Percentiles rank a stretch among this genome's conserved stretches.
These are phyloP conservation scores for Vimba vimba DNA, from an alignment of 2,113 vertebrate species.

Conservation along the genomic window DNA sequence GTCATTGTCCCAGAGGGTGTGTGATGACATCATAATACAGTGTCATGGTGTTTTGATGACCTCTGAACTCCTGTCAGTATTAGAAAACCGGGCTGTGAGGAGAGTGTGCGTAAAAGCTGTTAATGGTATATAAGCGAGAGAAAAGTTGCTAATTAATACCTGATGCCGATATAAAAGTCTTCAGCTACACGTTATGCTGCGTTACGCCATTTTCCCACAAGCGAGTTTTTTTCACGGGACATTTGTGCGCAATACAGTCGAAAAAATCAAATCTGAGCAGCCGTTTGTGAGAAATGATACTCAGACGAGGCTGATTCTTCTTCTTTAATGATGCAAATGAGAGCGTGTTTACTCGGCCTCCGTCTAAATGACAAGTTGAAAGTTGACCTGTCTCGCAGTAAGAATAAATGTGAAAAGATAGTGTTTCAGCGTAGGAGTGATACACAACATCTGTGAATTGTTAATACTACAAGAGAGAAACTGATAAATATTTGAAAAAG, in stretches of 20 bases:
- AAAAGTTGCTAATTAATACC: constrained; percentile 3
- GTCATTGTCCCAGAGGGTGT: constrained; percentile 74
- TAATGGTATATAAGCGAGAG: not conserved
- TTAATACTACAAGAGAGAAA: constrained; percentile 3
- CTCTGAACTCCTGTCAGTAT: constrained; percentile 14
- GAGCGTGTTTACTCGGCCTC: not conserved
- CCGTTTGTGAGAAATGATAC: not conserved
- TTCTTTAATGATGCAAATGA: constrained; percentile 1
- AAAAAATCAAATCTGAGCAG: not conserved
- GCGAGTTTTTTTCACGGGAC: not conserved
- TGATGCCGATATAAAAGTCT: not conserved
- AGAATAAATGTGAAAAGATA: not conserved
- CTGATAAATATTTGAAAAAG: constrained; percentile 14
- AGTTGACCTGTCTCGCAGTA: not conserved
- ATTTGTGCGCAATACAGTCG: not conserved
- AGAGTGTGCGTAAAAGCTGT: not conserved
- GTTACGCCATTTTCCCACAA: not conserved
- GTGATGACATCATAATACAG: constrained; percentile 79
- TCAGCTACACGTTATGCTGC: not conserved
- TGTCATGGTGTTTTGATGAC: constrained; percentile 36
- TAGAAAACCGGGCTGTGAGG: not conserved
- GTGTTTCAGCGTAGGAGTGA: not conserved
- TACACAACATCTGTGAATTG: not conserved
- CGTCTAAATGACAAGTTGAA: not conserved
- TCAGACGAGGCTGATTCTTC: not conserved